These are phyloP conservation scores for Neoseiulus cucumeris DNA, from an alignment of 1,140 invertebrate genomes.

Conservation along the genomic window DNA sequence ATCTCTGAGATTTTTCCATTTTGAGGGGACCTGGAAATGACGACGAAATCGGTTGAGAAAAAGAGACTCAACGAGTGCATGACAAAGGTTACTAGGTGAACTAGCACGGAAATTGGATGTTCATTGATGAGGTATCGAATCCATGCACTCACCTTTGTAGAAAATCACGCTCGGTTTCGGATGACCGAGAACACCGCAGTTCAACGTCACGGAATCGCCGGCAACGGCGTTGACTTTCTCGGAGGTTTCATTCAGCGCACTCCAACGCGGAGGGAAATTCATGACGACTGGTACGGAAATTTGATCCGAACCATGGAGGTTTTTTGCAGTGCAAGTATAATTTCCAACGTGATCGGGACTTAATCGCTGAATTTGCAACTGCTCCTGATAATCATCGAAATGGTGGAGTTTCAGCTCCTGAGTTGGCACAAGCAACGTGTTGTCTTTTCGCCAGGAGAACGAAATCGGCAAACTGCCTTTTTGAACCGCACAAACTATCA, in stretches of 20 bases:
- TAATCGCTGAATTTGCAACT: neutral
- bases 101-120: too few relatives aligned
- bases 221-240: neutral
- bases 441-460: slow-evolving; percentile 4
- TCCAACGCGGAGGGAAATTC: neutral
- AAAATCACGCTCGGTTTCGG: slow-evolving; percentile 16
- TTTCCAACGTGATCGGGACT: slow-evolving; percentile 36
- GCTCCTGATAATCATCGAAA: neutral
- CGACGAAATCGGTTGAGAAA: too few relatives aligned
- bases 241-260: too few relatives aligned
- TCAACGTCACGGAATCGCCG: neutral
- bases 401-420: neutral
- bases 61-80: too few relatives aligned
- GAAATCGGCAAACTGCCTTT: neutral
- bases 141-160: neutral
- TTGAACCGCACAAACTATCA: neutral
- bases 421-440: neutral
- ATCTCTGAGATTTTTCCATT: too few relatives aligned
- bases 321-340: slow-evolving; percentile 51
- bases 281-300: neutral
- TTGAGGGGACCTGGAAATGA: too few relatives aligned
- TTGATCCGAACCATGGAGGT: slow-evolving; percentile 39
- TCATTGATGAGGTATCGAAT: too few relatives aligned
- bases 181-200: slow-evolving; percentile 16
- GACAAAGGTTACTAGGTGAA: too few relatives aligned